Evolutionary conservation across 2,797 vertebrate genomes (phyloP).

Genomic region (Todus mexicanus): DNA sequence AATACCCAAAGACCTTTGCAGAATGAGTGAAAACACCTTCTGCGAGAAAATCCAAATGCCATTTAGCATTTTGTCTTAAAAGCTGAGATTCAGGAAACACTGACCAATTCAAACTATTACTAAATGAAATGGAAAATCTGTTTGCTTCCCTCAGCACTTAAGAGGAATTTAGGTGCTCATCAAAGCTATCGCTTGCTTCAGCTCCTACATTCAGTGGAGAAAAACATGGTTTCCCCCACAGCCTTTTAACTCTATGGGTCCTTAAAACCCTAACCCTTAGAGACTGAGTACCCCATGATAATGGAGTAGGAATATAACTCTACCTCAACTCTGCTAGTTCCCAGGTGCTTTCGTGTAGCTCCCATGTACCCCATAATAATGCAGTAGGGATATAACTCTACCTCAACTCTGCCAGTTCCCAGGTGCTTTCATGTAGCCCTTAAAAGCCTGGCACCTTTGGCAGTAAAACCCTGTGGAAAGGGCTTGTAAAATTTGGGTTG

Average conservation of each 20-base stretch:
- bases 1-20: not conserved
- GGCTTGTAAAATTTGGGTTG: not conserved
- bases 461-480: not conserved
- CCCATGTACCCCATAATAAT: not conserved
- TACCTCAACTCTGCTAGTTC: not conserved
- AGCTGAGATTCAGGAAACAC: not conserved
- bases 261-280: not conserved
- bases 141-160: not conserved
- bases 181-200: not conserved
- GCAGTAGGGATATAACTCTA: not conserved
- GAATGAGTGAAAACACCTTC: not conserved
- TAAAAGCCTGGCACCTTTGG: not conserved
- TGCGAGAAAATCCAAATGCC: not conserved
- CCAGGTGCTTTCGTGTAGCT: too few species aligned
- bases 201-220: not conserved
- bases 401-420: not conserved
- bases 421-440: not conserved
- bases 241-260: not conserved
- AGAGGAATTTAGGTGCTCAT: not conserved
- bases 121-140: not conserved
- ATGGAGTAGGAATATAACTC: not conserved
- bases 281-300: not conserved
- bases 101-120: not conserved
- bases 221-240: not conserved
- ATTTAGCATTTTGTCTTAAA: not conserved